Base-by-base conservation (phyloP, 2,113 vertebrate genomes). In the Cyprinodon brontotheroides region DNA sequence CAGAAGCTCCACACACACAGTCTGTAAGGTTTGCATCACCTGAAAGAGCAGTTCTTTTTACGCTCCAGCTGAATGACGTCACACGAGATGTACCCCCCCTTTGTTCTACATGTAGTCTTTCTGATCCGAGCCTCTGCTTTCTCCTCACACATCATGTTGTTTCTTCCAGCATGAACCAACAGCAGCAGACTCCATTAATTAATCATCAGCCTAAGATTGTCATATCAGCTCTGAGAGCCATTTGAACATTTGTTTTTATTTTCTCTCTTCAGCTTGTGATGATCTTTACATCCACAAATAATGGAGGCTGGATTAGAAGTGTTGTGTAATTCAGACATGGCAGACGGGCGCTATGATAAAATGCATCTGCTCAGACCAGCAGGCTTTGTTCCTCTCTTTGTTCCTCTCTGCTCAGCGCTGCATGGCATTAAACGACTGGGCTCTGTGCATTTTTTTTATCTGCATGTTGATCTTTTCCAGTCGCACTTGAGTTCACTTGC, bases 41-140 rank as follows among this genome's bases (percentile, higher is more conserved):
- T 38, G 43, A 63, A 14, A 50, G 45, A 72, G 60, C 70, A 50
- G 70, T 50, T 22, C 41, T 40, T 20, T 39, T 20, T 69, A 20
- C 60, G 12, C 40, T 61, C 10, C 3, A n/a, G 20, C 70, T 62
- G 59, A 71, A 47, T 66, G 22, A 78, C 47, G 59, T 70, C 74
- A 70, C 45, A 36, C 61, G 64, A 22, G 61, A 72, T 36, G 40
- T 36, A 11, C 59, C 38, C 69, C 74, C 22, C 64, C 84, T 77
- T 65, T 2, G 22, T 68, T 81, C 80, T 70, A 91, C 77, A 65
- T 14, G 69, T 80, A 88, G 89, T 88, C 89, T 70, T 68, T 89
- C 71, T 75, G 87, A 89, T 86, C 81, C 76, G 0, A 64, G 71
- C 50, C 47, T 59, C 48, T 13, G 50, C 39, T 37, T 60, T 68